These are phyloP conservation scores for Sycophaga agraensis DNA, from an alignment of 1,140 invertebrate genomes.

Conservation along the genomic window DNA sequence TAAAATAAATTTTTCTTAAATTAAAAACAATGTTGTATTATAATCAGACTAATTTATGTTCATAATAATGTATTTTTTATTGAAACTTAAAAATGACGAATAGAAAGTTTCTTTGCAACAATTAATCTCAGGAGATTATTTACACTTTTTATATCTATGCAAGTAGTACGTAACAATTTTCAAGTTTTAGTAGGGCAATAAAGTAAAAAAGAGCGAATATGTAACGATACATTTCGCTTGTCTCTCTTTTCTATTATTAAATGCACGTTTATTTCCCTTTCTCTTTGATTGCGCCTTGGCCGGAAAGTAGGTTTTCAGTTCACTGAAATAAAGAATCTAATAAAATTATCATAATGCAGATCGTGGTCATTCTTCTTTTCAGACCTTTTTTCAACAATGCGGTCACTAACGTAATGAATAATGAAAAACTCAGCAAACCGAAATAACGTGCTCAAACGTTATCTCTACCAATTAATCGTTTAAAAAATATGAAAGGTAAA, in stretches of 20 bases:
- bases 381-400: neutral
- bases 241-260: slow-evolving; percentile 26
- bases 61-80: too few species aligned
- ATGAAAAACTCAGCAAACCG: neutral
- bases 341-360: slow-evolving; percentile 26
- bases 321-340: slow-evolving; percentile 20
- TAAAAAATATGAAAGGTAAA: neutral
- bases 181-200: neutral
- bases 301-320: slow-evolving; percentile 23
- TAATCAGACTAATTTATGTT: too few species aligned
- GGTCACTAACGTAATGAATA: too few species aligned
- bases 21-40: too few species aligned
- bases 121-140: neutral
- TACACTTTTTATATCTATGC: slow-evolving; percentile 10
- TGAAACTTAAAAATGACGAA: too few species aligned
- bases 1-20: too few species aligned
- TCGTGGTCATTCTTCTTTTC: neutral
- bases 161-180: slow-evolving; percentile 11
- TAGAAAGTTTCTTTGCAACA: slow-evolving; percentile 1
- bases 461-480: neutral
- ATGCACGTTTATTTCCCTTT: slow-evolving; percentile 21
- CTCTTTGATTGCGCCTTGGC: slow-evolving; percentile 12
- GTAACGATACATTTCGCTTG: slow-evolving; percentile 11
- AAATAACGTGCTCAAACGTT: neutral
- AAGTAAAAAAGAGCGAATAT: neutral